A percentile compares a stretch with the other conserved stretches of the same genome.
Conservation (phyloP, 2,797 vertebrate genomes). For the Scyliorhinus canicula region DNA sequence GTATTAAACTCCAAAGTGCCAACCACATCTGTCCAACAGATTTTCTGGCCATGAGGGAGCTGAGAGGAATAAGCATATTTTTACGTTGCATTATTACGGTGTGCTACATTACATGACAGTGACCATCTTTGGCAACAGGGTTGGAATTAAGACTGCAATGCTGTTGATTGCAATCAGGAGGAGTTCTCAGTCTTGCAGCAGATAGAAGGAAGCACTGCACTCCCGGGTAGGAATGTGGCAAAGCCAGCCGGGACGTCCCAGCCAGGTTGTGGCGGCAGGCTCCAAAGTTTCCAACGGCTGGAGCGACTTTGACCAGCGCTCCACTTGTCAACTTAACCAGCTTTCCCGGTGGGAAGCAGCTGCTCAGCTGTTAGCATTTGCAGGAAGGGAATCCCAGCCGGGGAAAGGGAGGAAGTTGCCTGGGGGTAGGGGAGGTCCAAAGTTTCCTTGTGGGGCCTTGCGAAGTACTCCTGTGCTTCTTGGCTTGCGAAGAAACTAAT, state of each 20-base stretch:
- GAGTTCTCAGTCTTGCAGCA: background rate
- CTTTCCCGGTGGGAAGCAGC: background rate
- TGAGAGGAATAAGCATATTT: background rate
- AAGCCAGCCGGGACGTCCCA: background rate
- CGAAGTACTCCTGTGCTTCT: background rate
- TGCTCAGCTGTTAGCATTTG: background rate
- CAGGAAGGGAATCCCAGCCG: background rate
- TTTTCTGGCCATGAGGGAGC: background rate
- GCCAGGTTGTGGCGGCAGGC: background rate
- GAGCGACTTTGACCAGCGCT: background rate
- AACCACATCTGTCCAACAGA: background rate
- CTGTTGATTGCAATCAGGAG: background rate
- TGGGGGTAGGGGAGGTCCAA: background rate
- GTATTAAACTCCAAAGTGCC: background rate
- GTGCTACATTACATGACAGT: background rate
- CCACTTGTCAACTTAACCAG: background rate
- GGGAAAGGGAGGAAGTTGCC: background rate
- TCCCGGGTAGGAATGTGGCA: background rate
- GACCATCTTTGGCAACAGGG: background rate
- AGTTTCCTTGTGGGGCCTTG: background rate
- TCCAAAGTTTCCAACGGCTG: background rate
- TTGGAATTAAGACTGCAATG: background rate
- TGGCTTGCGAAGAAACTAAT: background rate
- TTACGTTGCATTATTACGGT: background rate
- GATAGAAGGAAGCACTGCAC: background rate